A percentile compares a stretch with the other conserved stretches of the same genome.
Evolutionary conservation across 2,113 vertebrate genomes (phyloP).

Genomic region (Ibidorhyncha struthersii): DNA sequence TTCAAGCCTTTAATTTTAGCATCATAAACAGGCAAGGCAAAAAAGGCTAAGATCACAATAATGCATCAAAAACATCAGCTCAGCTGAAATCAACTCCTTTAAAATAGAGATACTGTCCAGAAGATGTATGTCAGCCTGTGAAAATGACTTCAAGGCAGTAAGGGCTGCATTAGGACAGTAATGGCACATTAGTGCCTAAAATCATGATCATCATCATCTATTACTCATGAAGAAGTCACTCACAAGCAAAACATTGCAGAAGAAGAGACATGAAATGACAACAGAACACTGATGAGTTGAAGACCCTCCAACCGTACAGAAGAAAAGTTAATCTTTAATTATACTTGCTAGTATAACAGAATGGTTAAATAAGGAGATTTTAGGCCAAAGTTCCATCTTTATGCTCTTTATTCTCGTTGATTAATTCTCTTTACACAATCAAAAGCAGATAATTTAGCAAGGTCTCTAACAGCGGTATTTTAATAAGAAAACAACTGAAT

Average conservation of each 20-base stretch:
- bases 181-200: neutral
- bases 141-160: neutral
- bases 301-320: neutral
- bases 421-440: neutral
- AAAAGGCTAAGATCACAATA: neutral
- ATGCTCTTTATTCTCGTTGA: neutral
- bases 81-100: neutral
- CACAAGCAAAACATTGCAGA: neutral
- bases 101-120: neutral
- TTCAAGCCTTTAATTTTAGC: neutral
- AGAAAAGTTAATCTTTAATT: neutral
- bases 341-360: neutral
- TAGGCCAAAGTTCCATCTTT: neutral
- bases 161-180: neutral
- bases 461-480: neutral
- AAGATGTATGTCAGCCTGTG: neutral
- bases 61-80: neutral
- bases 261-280: neutral
- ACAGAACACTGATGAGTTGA: neutral
- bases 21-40: neutral
- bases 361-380: neutral
- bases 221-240: neutral
- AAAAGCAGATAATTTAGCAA: neutral
- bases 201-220: neutral
- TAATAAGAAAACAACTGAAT: neutral